Evolutionary conservation across 2,888 invertebrate genomes (phyloP), one percentile per base, ranked within the genome.

Genomic region (Aporophyla nigra): DNA sequence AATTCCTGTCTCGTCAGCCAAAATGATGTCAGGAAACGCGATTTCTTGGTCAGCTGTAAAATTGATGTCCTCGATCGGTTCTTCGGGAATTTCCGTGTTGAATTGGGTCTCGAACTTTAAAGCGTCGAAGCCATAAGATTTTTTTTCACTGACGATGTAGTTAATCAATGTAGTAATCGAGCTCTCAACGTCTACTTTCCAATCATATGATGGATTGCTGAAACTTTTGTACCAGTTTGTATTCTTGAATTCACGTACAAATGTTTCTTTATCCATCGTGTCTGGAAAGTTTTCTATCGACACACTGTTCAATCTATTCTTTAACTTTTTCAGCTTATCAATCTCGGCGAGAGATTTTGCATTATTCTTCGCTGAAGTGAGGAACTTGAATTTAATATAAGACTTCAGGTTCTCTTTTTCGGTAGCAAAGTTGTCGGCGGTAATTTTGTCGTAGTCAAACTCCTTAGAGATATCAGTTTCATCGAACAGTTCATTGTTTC

Each of bases 21-120:
- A 66, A 80, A 93, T 93, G 5, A 93, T 86, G 71, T 93, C 93
- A 65, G 93, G 93, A 56, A 93, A 93, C 51, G 84, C 84, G n/a
- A 93, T 91, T 86, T 91, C 90, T 87, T 91, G 88, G 67, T 90
- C 91, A 10, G 84, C 27, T 66, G 85, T 51, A 54, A 92, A 92
- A 76, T 90, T 75, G 1, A 91, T 83, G 71, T 91, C 85, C 27
- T 85, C 84, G 1, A 91, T 87, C 5, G 67, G 76, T 75, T 92
- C 89, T 70, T 92, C 90, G 65, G 79, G 79, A 40, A 89, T 76
- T 10, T 73, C 10, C 1, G 79, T 77, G 5, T 71, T 61, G 80
- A 85, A 91, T 69, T 81, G 87, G 6, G 56, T 89, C 0, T 88
- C 82, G 53, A 90, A 92, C 76, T 91, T 92, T 74, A 93, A 87